Conservation (phyloP, 2,797 vertebrate species). For the Zenarchopterus dispar region DNA sequence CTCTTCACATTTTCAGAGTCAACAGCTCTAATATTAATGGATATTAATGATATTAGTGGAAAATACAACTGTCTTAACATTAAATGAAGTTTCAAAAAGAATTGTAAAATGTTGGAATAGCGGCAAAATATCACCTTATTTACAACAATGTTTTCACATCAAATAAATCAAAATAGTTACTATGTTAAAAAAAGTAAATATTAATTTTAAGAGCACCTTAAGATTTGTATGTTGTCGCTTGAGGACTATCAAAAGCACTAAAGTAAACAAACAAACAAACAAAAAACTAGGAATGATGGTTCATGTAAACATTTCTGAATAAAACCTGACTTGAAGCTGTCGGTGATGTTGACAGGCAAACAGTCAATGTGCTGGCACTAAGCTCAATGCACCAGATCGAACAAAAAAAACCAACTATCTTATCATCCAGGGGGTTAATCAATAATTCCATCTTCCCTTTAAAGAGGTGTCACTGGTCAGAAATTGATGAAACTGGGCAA, state of each 20-base stretch:
- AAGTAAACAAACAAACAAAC: background rate
- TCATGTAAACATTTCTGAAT: constrained; percentile 9
- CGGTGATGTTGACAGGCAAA: constrained; percentile 33
- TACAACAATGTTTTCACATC: too few species aligned
- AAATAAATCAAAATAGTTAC: too few species aligned
- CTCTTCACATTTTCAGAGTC: too few species aligned
- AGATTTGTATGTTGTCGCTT: background rate
- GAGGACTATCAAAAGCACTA: background rate
- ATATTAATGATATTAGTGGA: too few species aligned
- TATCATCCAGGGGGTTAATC: constrained; percentile 26
- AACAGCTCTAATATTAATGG: too few species aligned
- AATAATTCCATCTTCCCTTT: constrained; percentile 43
- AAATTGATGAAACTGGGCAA: constrained; percentile 65
- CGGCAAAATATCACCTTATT: too few species aligned
- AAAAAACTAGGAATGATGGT: background rate
- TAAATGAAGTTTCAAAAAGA: background rate
- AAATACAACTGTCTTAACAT: background rate
- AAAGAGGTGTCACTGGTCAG: constrained; percentile 37
- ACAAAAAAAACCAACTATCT: constrained; percentile 18
- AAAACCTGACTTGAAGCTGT: constrained; percentile 22
- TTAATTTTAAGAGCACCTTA: background rate
- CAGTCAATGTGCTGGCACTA: constrained; percentile 22
- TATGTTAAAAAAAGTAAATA: too few species aligned
- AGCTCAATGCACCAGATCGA: constrained; percentile 26
- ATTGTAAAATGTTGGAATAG: too few species aligned